Evolutionary conservation across 2,113 vertebrate genomes (phyloP).

Genomic region (Pygoscelis adeliae): DNA sequence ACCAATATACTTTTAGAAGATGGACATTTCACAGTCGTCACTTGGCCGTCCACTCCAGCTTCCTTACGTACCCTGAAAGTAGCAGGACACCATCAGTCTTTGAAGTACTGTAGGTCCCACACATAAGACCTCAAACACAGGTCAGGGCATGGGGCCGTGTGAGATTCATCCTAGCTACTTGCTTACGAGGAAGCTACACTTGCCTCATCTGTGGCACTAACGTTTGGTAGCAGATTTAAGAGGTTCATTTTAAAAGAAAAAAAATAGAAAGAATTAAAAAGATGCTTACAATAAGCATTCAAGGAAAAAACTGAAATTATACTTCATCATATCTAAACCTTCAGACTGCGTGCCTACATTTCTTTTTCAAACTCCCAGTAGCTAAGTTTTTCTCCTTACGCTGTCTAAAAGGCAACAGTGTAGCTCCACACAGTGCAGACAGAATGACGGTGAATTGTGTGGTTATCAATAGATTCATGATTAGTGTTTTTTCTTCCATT

Average conservation of each 20-base stretch:
- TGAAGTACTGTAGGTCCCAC: not conserved
- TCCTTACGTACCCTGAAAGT: not conserved
- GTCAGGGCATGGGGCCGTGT: accelerated
- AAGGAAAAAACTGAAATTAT: not conserved
- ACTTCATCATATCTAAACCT: not conserved
- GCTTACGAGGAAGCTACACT: not conserved
- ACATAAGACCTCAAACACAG: not conserved
- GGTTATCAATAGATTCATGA: constrained; percentile 24
- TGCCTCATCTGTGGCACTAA: not conserved
- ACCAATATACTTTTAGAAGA: not conserved
- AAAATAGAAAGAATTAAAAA: not conserved
- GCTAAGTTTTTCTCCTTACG: not conserved
- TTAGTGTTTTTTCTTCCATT: not conserved
- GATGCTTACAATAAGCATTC: not conserved
- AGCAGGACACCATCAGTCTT: not conserved
- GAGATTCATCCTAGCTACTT: not conserved
- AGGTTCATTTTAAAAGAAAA: not conserved
- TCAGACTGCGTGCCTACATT: not conserved
- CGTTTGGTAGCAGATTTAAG: not conserved
- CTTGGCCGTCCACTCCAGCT: not conserved
- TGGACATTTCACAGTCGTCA: not conserved
- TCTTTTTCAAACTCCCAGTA: not conserved
- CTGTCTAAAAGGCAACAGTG: not conserved
- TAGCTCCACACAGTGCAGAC: not conserved
- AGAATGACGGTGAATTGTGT: not conserved